A percentile compares a stretch with the other conserved stretches of the same genome.
Conservation (phyloP, 2,113 vertebrate species). For the Catharus fuscescens region DNA sequence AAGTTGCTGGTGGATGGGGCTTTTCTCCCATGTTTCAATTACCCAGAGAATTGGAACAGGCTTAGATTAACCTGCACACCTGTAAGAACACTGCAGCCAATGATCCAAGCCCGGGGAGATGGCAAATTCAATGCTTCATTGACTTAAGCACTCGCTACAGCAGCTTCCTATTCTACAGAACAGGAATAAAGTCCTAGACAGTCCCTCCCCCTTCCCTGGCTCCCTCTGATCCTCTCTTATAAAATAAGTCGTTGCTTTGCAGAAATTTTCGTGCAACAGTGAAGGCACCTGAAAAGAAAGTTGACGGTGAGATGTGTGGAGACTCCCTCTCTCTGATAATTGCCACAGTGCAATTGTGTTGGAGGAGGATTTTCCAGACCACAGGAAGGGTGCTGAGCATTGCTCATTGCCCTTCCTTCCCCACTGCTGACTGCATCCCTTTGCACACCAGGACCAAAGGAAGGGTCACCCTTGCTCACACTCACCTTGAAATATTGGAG, state of each 20-base stretch:
- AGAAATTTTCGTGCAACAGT: neutral
- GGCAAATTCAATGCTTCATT: slow-evolving; percentile 28
- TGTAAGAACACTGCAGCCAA: neutral
- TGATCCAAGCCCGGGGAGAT: neutral
- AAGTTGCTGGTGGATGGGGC: neutral
- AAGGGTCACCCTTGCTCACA: neutral
- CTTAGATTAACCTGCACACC: neutral
- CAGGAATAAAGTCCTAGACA: neutral
- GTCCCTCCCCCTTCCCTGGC: neutral
- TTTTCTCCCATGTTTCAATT: neutral
- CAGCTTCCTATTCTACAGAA: neutral
- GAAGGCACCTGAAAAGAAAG: neutral
- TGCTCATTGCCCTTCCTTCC: neutral
- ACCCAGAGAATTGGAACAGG: neutral
- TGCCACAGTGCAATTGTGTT: neutral
- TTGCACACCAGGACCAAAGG: neutral
- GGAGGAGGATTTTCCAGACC: neutral
- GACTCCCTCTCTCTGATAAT: neutral
- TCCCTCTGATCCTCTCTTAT: neutral
- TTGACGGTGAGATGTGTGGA: neutral
- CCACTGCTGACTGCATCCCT: neutral
- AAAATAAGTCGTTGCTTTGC: neutral
- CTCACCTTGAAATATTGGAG: neutral
- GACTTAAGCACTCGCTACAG: neutral
- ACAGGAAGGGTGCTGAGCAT: neutral